Conservation (phyloP, 2,797 vertebrate genomes). For the Oreortyx pictus region DNA sequence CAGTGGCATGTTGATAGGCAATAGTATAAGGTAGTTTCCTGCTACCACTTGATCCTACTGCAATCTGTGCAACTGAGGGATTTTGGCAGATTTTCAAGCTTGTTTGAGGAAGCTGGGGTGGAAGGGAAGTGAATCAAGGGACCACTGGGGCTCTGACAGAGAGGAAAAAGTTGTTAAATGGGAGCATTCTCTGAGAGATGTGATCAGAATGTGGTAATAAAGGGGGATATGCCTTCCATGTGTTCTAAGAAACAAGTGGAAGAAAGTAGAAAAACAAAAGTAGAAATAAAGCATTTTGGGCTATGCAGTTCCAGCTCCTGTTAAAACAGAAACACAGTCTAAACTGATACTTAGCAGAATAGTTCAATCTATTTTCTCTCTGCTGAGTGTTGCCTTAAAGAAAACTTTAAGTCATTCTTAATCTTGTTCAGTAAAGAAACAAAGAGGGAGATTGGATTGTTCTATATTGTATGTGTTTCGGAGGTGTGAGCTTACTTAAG, state of each 20-base stretch:
- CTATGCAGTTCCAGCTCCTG: rapidly evolving
- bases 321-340: not conserved
- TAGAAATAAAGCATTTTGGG: not conserved
- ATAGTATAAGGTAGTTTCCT: not conserved
- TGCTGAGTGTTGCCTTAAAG: rapidly evolving
- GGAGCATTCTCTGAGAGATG: not conserved
- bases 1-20: not conserved
- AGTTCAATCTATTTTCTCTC: not conserved
- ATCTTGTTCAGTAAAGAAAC: not conserved
- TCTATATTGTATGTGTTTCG: not conserved
- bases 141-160: not conserved
- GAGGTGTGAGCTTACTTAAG: not conserved
- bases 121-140: not conserved
- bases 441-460: not conserved
- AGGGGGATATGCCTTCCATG: not conserved
- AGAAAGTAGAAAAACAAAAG: not conserved
- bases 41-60: not conserved
- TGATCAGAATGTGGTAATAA: not conserved
- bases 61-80: not conserved
- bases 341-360: not conserved
- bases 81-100: not conserved
- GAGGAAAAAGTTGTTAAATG: not conserved
- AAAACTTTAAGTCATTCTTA: too few species aligned
- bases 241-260: not conserved
- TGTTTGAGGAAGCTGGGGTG: not conserved